Evolutionary conservation across 2,888 invertebrate species (phyloP).

Genomic region (Pilophorus perplexus): DNA sequence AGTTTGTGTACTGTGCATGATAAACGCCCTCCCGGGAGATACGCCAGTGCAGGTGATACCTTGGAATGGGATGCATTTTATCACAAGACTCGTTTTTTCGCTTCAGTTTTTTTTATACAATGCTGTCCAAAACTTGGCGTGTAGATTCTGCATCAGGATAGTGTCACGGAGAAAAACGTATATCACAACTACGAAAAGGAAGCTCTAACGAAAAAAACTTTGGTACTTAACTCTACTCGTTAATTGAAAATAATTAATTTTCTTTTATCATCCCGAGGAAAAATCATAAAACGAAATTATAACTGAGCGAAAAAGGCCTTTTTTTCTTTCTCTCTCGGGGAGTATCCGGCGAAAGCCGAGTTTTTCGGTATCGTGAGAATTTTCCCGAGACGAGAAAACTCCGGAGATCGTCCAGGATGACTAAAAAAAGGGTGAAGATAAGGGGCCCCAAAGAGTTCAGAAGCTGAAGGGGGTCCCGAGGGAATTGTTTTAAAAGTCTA

Average conservation of each 20-base stretch:
- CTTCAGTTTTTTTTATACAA: no score
- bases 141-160: no score
- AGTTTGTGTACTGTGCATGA: no score
- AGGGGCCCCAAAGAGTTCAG: slow-evolving; percentile 18
- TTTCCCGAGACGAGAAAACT: background rate
- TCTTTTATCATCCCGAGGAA: background rate
- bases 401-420: slow-evolving; percentile 9
- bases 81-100: no score
- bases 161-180: no score
- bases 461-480: background rate
- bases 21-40: no score
- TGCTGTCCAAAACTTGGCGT: no score
- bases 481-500: slow-evolving; percentile 38
- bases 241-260: slow-evolving; percentile 12
- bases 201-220: background rate
- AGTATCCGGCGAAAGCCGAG: background rate
- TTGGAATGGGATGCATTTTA: no score
- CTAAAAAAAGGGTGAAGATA: background rate
- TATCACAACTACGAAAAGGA: no score
- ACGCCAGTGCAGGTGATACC: no score
- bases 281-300: slow-evolving; percentile 1
- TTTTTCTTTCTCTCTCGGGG: background rate
- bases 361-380: background rate
- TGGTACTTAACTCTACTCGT: background rate
- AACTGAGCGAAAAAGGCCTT: background rate